A percentile compares a stretch with the other conserved stretches of the same genome.
These are phyloP conservation scores for Omphaloscelis lunosa DNA, from an alignment of 2,888 invertebrate species.

Conservation along the genomic window DNA sequence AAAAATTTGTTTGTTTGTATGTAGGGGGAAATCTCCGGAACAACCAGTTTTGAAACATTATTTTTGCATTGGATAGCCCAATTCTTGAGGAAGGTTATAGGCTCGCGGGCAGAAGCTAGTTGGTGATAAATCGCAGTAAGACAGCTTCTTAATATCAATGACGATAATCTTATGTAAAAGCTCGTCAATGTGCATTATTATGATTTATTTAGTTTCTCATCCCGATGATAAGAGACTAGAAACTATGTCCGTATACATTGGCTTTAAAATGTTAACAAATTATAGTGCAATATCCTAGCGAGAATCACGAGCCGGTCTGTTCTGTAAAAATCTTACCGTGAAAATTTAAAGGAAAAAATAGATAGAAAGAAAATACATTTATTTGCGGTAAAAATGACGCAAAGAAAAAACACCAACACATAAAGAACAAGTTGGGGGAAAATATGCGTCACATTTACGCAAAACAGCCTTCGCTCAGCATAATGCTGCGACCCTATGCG, in stretches of 20 bases:
- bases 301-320: background rate
- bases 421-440: too few species aligned
- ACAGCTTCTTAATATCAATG: background rate
- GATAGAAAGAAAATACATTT: too few species aligned
- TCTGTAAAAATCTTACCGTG: background rate
- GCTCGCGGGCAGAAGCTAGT: background rate
- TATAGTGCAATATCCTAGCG: background rate
- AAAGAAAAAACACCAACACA: too few species aligned
- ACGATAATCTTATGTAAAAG: background rate
- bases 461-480: too few species aligned
- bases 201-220: background rate
- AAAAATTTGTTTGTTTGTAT: too few species aligned
- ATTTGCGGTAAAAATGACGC: too few species aligned
- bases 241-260: background rate
- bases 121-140: conserved; percentile 21
- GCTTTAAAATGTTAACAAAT: background rate
- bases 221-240: background rate
- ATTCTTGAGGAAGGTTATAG: too few species aligned
- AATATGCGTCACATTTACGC: too few species aligned
- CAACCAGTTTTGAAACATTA: too few species aligned
- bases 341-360: background rate
- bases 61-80: too few species aligned
- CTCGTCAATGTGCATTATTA: conserved; percentile 1
- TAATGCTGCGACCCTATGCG: too few species aligned
- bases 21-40: too few species aligned